Evolutionary conservation across 1,140 invertebrate genomes (phyloP).

Genomic region (Berghia stephanieae): DNA sequence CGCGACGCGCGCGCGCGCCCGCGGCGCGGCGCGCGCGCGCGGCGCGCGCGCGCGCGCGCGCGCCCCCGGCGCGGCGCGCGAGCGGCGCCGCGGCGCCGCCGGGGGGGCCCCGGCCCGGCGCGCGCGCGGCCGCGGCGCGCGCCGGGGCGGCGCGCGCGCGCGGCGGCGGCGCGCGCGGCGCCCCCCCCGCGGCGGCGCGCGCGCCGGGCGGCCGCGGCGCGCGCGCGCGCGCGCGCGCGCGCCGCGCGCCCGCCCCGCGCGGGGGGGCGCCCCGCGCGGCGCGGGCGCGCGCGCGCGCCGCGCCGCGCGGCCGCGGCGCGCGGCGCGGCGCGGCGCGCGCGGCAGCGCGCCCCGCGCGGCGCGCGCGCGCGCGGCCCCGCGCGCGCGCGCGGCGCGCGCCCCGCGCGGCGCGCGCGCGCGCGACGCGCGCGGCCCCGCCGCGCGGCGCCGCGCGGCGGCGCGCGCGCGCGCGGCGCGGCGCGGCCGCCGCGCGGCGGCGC

Average conservation of each 20-base stretch:
- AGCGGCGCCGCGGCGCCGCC: not conserved
- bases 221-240: not conserved
- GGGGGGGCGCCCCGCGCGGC: not conserved
- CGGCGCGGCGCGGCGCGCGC: constrained; percentile 19
- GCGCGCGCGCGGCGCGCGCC: constrained; percentile 22
- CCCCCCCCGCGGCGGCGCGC: not conserved
- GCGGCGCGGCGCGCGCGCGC: not conserved
- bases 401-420: too few species aligned
- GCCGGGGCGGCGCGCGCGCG: not conserved
- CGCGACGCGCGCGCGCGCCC: not conserved
- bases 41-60: not conserved
- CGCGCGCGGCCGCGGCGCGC: not conserved
- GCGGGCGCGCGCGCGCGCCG: constrained; percentile 11
- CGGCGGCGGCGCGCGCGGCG: not conserved
- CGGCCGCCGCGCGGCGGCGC: not conserved
- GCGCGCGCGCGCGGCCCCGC: constrained; percentile 24
- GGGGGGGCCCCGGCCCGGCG: not conserved
- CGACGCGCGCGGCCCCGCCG: constrained; percentile 18
- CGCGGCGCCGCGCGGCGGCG: not conserved
- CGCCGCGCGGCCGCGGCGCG: not conserved
- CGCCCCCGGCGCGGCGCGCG: not conserved
- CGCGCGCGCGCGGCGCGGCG: not conserved
- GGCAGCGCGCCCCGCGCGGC: constrained; percentile 14
- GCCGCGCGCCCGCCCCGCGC: not conserved
- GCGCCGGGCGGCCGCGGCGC: constrained; percentile 4